Base-by-base conservation (phyloP, 2,113 vertebrate species). In the Polypterus bichir region DNA sequence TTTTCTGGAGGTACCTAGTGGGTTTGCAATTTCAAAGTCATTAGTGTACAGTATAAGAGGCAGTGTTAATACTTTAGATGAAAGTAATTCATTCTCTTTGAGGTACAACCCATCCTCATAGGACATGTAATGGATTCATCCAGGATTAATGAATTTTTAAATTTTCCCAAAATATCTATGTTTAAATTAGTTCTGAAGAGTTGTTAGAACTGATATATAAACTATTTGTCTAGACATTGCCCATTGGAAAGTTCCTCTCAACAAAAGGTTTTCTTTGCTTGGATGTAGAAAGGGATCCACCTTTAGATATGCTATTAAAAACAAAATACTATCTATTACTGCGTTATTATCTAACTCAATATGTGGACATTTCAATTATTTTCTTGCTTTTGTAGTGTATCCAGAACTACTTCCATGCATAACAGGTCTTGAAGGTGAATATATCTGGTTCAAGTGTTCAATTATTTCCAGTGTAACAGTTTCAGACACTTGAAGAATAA, bases 1-100 rank as follows among this genome's bases (percentile, higher is more conserved):
- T 71, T 71, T 71, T 66, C 48, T 69, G 46, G 67, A 3, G 57
- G 57, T 69, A 52, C 62, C 67, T 59, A 66, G 64, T 59, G 64
- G 69, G 61, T 68, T 68, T 2, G 59, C 64, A 47, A 65, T 3
- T 64, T 73, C 59, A 65, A 59, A 10, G n/a, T 69, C 70, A 67
- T 71, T 68, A 3, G 70, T 45, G 52, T 71, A 64, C 44, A 71
- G 55, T 60, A 67, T 58, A 5, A 68, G 9, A 8, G 62, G 63
- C 3, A 71, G 44, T 55, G 47, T 61, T 46, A 61, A 10, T 11
- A n/a, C 54, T 55, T 11, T 3, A n/a, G 54, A 5, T 55, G 54
- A 8, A 27, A 27, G 27, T 27, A 27, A 27, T 27, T 27, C 27
- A 27, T 27, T 27, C 27, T 27, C 27, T 27, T 27, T 27, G 27